Evolutionary conservation across 1,140 invertebrate species (phyloP).

Genomic region (Paracyclopina nana): DNA sequence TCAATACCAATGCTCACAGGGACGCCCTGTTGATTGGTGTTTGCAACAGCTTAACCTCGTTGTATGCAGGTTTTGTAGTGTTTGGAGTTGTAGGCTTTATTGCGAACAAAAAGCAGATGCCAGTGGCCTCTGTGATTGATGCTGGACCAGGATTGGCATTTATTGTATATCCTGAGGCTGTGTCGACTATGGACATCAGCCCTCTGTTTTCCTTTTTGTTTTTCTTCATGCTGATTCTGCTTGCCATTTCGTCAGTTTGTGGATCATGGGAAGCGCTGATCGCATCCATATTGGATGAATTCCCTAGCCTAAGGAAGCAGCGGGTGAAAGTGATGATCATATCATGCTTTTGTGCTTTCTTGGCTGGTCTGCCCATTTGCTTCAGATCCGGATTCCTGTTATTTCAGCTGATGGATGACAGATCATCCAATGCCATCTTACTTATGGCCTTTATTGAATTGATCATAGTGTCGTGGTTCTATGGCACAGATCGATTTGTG

Average conservation of each 20-base stretch:
- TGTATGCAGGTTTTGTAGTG: slow-evolving; percentile 25
- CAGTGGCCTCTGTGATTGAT: slow-evolving; percentile 19
- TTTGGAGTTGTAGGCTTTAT: slow-evolving; percentile 39
- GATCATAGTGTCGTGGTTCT: not conserved
- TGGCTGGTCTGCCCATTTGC: not conserved
- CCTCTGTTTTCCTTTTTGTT: not conserved
- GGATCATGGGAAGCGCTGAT: not conserved
- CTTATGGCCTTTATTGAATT: not conserved
- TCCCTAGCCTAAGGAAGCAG: not conserved
- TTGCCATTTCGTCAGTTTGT: not conserved
- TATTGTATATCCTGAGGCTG: not conserved
- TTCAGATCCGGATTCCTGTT: not conserved
- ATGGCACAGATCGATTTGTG: not conserved
- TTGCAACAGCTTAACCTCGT: slow-evolving; percentile 21
- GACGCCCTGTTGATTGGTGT: slow-evolving; percentile 21
- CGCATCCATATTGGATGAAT: not conserved
- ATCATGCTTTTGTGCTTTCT: not conserved
- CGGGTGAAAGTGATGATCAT: not conserved
- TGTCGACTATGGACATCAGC: not conserved
- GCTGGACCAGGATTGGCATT: not conserved
- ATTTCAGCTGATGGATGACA: not conserved
- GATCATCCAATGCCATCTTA: not conserved
- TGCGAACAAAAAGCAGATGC: slow-evolving; percentile 40
- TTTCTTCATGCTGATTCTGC: not conserved
- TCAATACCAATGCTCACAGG: slow-evolving; percentile 12